Evolutionary conservation across 2,113 vertebrate species (phyloP).

Genomic region (Centropristis striata): DNA sequence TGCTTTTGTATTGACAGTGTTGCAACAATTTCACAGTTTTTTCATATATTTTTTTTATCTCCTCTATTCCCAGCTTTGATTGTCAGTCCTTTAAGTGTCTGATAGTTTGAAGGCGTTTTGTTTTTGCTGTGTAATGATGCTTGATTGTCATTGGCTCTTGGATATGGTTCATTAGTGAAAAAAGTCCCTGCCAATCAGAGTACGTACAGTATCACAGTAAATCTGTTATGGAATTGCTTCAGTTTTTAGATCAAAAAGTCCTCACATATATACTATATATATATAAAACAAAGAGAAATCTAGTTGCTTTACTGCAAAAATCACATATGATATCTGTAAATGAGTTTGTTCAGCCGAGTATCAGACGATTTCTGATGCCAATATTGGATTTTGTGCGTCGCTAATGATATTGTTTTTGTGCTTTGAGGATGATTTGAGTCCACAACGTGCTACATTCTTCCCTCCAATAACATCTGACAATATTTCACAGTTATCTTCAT

Average conservation of each 20-base stretch:
- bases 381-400: conserved; percentile 7
- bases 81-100: conserved; percentile 57
- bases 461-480: conserved; percentile 64
- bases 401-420: conserved; percentile 50
- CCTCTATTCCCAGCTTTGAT: conserved; percentile 58
- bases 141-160: conserved; percentile 74
- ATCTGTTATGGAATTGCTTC: background rate
- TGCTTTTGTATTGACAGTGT: conserved; percentile 48
- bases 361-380: conserved; percentile 12
- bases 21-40: conserved; percentile 55
- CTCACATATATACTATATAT: background rate
- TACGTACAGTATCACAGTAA: conserved; percentile 4
- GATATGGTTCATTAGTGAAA: conserved; percentile 38
- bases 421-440: conserved; percentile 59
- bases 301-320: conserved; percentile 1
- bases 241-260: conserved; percentile 16
- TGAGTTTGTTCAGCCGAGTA: conserved; percentile 9
- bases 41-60: background rate
- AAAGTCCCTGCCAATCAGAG: background rate
- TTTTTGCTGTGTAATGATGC: conserved; percentile 35
- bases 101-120: conserved; percentile 24
- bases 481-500: conserved; percentile 64
- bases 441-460: conserved; percentile 68
- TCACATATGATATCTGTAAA: conserved; percentile 23
- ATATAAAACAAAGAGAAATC: conserved; percentile 20